Percentiles rank a stretch among this genome's conserved stretches.
phyloP scores from a whole-genome alignment of 2,888 invertebrate genomes.

The Ctena decussata region DNA sequence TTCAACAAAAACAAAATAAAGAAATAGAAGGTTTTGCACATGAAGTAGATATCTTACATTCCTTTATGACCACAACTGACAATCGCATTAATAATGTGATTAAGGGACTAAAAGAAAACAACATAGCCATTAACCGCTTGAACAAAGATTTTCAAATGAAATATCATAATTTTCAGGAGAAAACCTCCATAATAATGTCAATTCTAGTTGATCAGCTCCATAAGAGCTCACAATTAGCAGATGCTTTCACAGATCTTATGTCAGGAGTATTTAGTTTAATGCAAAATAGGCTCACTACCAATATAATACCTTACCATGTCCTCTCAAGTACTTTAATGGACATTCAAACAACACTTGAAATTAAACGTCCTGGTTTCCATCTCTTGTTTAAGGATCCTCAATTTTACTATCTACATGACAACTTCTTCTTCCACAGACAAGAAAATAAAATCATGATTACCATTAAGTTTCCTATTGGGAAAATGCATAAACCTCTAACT shows the following conservation, averaged over 20 bases:
- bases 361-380: not conserved
- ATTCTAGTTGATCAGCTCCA: not conserved
- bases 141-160: not conserved
- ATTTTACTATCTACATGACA: conserved; percentile 7
- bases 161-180: not conserved
- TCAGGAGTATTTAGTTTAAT: not conserved
- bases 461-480: not conserved
- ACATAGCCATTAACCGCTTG: not conserved
- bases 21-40: conserved; percentile 6
- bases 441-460: not conserved
- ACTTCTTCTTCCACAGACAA: not conserved
- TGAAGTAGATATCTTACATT: conserved; percentile 23
- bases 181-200: not conserved
- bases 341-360: not conserved
- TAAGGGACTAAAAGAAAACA: conserved; percentile 26
- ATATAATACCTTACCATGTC: not conserved
- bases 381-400: not conserved
- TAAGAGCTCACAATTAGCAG: not conserved
- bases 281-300: not conserved
- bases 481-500: not conserved
- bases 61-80: conserved; percentile 25
- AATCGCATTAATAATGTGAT: conserved; percentile 24
- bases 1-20: conserved; percentile 3
- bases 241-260: not conserved
- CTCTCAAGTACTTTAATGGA: not conserved